A percentile compares a stretch with the other conserved stretches of the same genome.
Evolutionary conservation across 2,888 invertebrate genomes (phyloP).

Genomic region (Chrysolina haemoptera): DNA sequence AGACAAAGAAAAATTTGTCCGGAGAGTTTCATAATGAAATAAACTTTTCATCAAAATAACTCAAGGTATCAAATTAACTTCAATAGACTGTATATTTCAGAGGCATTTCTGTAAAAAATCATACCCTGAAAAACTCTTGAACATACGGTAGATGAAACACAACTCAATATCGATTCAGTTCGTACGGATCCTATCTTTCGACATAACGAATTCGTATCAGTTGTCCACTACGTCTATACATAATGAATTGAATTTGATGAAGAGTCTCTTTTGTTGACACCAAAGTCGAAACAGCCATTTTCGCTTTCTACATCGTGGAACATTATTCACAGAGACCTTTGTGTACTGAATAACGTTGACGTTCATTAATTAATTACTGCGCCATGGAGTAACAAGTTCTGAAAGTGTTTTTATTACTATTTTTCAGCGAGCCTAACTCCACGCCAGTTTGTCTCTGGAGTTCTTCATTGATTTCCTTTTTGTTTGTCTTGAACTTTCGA

Average conservation of each 20-base stretch:
- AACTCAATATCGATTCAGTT: no score
- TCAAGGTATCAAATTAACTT: no score
- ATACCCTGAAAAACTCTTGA: no score
- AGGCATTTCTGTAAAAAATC: no score
- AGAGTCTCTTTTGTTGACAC: constrained; percentile 29
- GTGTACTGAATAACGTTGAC: constrained; percentile 41
- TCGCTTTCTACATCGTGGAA: constrained; percentile 35
- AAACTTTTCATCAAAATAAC: no score
- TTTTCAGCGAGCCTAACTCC: constrained; percentile 31
- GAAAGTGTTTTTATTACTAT: constrained; percentile 42
- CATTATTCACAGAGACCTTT: constrained; percentile 40
- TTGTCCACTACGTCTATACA: no score
- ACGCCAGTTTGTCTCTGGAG: constrained; percentile 35
- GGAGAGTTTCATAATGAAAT: no score
- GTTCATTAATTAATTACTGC: constrained; percentile 45
- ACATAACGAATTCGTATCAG: no score
- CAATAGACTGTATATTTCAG: no score
- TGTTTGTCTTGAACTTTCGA: constrained; percentile 32
- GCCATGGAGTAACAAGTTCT: constrained; percentile 41
- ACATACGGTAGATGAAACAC: no score
- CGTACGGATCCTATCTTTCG: no score
- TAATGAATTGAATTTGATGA: not conserved
- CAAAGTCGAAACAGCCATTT: constrained; percentile 31
- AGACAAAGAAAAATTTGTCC: no score
- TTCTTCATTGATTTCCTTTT: constrained; percentile 35